phyloP scores from a whole-genome alignment of 1,140 invertebrate genomes.

The Drosophila mayri region DNA sequence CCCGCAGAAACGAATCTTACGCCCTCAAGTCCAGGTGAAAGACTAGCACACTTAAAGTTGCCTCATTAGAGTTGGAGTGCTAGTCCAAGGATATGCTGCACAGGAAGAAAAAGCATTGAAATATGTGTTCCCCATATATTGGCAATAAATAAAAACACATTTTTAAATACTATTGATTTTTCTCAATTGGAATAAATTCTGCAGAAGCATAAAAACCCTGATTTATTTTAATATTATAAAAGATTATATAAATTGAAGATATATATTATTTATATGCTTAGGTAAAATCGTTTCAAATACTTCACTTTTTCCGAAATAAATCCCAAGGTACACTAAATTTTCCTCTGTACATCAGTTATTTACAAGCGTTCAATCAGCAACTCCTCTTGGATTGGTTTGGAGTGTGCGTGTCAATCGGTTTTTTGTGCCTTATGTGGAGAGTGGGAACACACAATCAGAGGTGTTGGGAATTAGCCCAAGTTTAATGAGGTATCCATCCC shows the following conservation, averaged over 20 bases:
- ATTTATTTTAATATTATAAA: no score
- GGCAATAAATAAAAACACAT: no score
- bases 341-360: constrained; percentile 12
- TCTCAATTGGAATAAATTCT: no score
- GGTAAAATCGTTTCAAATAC: no score
- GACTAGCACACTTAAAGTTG: constrained; percentile 64
- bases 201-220: no score
- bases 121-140: background rate
- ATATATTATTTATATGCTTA: background rate
- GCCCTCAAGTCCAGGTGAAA: constrained; percentile 60
- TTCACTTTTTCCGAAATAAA: no score
- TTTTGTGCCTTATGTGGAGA: constrained; percentile 37
- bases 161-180: no score
- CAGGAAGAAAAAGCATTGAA: background rate
- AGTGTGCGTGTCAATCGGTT: constrained; percentile 61
- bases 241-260: no score
- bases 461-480: constrained; percentile 72
- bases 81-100: constrained; percentile 26
- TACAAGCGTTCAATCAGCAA: constrained; percentile 31
- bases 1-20: constrained; percentile 2
- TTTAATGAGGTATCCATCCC: constrained; percentile 57
- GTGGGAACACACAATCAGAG: constrained; percentile 48
- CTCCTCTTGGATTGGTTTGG: background rate
- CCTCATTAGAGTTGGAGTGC: constrained; percentile 68
- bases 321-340: background rate